Evolutionary conservation across 1,140 invertebrate species (phyloP), one percentile per base, ranked within the genome.

Genomic region (Panagrolaimus sp.): DNA sequence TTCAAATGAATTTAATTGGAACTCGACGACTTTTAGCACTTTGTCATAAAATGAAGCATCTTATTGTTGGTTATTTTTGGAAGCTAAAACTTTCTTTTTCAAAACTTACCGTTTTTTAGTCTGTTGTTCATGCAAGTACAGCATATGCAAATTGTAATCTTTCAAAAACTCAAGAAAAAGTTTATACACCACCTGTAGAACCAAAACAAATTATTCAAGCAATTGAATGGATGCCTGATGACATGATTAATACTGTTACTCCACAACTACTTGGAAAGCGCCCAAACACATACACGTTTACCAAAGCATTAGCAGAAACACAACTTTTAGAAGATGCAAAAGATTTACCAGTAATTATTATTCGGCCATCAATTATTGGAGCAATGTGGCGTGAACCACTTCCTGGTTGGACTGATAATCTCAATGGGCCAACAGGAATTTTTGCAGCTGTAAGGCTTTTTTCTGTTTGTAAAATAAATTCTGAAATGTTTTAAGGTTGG

Each of bases 351-450:
- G 84, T 89, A 2, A 87, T 91, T 1, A 91, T 97, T 23, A 88
- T 92, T 45, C 87, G 93, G 78, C 93, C 94, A 0, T 95, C 93
- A 0, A 95, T 96, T 89, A 92, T 96, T 79, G 90, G 90, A 9
- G 92, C 89, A 23, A 87, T 92, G 3, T 95, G 92, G 91, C 90
- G 91, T 80, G 92, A 97, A 82, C 95, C 93, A 0, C 80, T 91
- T 4, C 89, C 91, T 4, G 85, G 82, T 2, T 98, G 94, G 94
- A 95, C 94, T 7, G 90, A 91, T 74, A 96, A 93, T 61, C 92
- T 93, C 84, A 97, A 97, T 84, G 95, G 95, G 20, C 93, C 95
- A 0, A 92, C 93, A 85, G 94, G 95, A 16, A 90, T 98, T 76
- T 87, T 96, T 9, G 91, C 96, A 88, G 94, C 93, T 31, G 80